Percentiles rank a stretch among this genome's conserved stretches.
phyloP scores from a whole-genome alignment of 1,140 invertebrate genomes.

The Melitaea cinxia region DNA sequence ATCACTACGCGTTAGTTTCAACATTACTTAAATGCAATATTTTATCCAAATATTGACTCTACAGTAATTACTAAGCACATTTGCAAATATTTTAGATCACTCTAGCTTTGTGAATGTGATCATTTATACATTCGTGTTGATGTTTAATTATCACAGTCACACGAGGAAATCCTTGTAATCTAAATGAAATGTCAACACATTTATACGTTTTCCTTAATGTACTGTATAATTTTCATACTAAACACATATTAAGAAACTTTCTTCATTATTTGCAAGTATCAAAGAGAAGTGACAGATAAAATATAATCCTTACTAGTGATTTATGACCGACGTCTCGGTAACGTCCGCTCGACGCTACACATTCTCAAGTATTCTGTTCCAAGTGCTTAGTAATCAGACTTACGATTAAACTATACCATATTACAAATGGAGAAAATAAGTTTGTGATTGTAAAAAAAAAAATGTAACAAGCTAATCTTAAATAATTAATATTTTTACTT shows the following conservation, averaged over 20 bases:
- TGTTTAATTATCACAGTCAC: neutral
- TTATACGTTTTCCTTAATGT: neutral
- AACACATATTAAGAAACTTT: conserved; percentile 13
- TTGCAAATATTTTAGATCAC: neutral
- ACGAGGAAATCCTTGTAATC: neutral
- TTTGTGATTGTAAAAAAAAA: no score
- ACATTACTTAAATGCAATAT: neutral
- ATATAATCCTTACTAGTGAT: conserved; percentile 18
- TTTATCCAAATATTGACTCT: neutral
- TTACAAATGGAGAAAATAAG: no score
- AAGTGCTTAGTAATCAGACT: neutral
- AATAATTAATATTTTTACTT: no score
- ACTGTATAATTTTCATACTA: conserved; percentile 8
- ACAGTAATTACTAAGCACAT: neutral
- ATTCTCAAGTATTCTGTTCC: conserved; percentile 4
- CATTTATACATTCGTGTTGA: neutral
- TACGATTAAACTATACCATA: no score
- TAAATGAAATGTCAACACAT: conserved; percentile 8
- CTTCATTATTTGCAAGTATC: conserved; percentile 14
- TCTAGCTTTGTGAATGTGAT: neutral
- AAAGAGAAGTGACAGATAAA: conserved; percentile 20
- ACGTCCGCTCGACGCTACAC: conserved; percentile 8
- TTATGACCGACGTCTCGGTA: conserved; percentile 13
- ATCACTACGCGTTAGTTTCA: no score
- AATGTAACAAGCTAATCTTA: no score